Percentiles rank a stretch among this genome's conserved stretches.
phyloP scores from a whole-genome alignment of 2,113 vertebrate genomes.

The Dicerorhinus sumatrensis region DNA sequence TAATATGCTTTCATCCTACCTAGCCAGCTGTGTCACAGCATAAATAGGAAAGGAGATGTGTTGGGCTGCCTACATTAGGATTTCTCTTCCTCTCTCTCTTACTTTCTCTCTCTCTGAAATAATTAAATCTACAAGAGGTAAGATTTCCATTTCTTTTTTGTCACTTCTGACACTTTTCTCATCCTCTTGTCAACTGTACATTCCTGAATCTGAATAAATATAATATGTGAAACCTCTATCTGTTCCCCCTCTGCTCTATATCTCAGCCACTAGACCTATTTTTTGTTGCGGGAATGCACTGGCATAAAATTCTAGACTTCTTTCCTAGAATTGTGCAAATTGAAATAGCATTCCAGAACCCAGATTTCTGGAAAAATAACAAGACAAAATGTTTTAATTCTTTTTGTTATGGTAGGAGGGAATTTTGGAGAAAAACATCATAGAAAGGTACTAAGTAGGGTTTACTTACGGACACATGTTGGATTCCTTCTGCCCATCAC shows the following conservation, averaged over 20 bases:
- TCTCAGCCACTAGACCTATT: not conserved
- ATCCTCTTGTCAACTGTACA: not conserved
- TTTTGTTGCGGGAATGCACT: not conserved
- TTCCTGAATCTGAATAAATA: not conserved
- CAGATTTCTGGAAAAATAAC: not conserved
- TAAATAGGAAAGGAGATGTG: not conserved
- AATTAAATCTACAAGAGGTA: not conserved
- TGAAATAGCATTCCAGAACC: not conserved
- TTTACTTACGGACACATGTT: not conserved
- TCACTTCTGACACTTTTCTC: not conserved
- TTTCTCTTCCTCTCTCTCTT: too few species aligned
- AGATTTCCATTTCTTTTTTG: not conserved
- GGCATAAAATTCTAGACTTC: not conserved
- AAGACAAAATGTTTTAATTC: not conserved
- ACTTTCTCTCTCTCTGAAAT: not conserved
- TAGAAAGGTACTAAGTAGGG: not conserved
- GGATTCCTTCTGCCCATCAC: not conserved
- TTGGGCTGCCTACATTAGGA: not conserved
- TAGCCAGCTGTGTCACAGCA: not conserved
- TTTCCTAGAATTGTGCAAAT: not conserved
- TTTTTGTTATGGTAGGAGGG: not conserved
- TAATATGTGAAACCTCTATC: not conserved
- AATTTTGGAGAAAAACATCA: not conserved
- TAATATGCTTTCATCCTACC: not conserved
- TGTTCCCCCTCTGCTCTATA: not conserved